Evolutionary conservation across 2,888 invertebrate species (phyloP).

Genomic region (Gryllus longicercus): DNA sequence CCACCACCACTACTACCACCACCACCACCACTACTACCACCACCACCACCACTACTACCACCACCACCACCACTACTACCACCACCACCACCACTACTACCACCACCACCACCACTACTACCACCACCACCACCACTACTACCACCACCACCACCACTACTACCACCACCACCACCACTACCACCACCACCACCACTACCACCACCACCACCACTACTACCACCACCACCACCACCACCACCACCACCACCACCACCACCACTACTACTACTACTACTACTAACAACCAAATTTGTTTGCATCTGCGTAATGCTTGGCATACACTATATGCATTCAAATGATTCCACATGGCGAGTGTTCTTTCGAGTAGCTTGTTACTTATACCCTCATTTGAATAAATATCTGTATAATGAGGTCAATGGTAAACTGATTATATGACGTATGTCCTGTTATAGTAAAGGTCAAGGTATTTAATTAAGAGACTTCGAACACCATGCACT

Average conservation of each 20-base stretch:
- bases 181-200: neutral
- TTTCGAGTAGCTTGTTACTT: no score
- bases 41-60: conserved; percentile 11
- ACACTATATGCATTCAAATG: no score
- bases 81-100: neutral
- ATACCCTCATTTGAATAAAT: no score
- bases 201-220: no score
- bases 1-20: neutral
- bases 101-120: neutral
- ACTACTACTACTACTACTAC: neutral
- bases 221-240: no score
- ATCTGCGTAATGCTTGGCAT: no score
- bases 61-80: conserved; percentile 3
- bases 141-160: neutral
- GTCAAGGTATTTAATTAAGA: no score
- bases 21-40: conserved; percentile 11
- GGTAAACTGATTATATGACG: no score
- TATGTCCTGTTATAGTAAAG: no score
- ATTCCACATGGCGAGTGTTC: no score
- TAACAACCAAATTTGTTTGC: neutral
- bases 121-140: neutral
- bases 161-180: neutral
- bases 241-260: neutral
- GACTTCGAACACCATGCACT: no score
- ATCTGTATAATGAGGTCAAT: no score